Evolutionary conservation across 2,888 invertebrate species (phyloP), one percentile per base, ranked within the genome.

Genomic region (Standfussiana lucernea): DNA sequence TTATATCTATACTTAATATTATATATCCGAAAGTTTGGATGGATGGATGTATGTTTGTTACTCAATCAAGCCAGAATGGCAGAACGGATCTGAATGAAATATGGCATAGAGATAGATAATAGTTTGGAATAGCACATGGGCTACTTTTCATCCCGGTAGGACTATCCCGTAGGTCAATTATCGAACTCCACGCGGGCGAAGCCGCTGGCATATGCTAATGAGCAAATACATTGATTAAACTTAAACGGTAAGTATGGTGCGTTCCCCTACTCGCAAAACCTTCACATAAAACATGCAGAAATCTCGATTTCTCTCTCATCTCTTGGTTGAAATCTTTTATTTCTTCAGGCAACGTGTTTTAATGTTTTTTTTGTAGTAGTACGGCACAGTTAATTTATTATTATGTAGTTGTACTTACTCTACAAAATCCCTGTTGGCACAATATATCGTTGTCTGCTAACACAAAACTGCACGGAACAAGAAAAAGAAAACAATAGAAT

Each of bases 371-470:
- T 61, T 32, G 4, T 5, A 61, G 0, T 10, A 21, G 3, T 0
- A 32, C 21, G 2, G 10, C 8, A 42, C 21, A 35, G 6, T 1
- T 28, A 32, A 2, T 32, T 59, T 59, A 59, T 21, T 32, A 32
- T n/a, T n/a, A n/a, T n/a, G n/a, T n/a, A 21, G 1, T 61, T 35
- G 35, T 61, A 93, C 95, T 93, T 86, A 96, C 96, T 74, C 89
- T 85, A 86, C 96, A 96, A 89, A 91, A 96, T 32, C 92, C 94
- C n/a, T 79, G 79, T 67, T 94, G 91, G 82, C 96, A 96, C 65
- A 95, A 88, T 50, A 95, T 83, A 79, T 88, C 89, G 70, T 77
- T 77, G 28, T 89, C 82, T 4, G 75, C 75, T 11, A 73, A 21
- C 72, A 89, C 90, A 62, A 73, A 79, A 64, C 80, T 78, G 2